Evolutionary conservation across 2,888 invertebrate species (phyloP), one percentile per base, ranked within the genome.

Genomic region (Tinea trinotella): DNA sequence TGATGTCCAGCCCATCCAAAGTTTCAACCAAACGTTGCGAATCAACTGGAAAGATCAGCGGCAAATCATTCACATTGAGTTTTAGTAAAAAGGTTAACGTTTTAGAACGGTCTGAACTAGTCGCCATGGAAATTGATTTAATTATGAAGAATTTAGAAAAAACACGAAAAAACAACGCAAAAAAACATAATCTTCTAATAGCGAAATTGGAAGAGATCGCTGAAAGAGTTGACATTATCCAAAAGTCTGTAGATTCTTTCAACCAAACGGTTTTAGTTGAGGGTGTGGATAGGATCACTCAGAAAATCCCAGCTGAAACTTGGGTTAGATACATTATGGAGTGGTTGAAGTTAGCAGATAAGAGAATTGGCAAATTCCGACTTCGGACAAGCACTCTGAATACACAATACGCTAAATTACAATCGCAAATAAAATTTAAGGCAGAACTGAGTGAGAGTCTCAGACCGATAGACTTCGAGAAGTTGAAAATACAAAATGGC

Each of bases 381-480:
- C 71, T 91, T 0, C 72, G 89, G 55, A 89, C 86, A 0, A 84
- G 87, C 55, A 89, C 89, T 0, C 61, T 88, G 0, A 89, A 87
- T 64, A 76, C 79, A 0, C 87, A 88, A 57, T 84, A 82, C 61
- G 78, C 71, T 36, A 89, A 88, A 65, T 65, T 90, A 0, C 87
- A 84, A 57, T 73, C 81, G 0, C 87, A 88, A 57, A 79, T 90
- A 1, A 71, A 78, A 22, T 76, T 87, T 4, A 88, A 90, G 58
- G 75, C 81, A 3, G 89, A 90, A 62, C 62, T 90, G 0, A 89
- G 88, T 10, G 89, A 89, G 57, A 84, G 80, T 49, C 66, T 91
- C 0, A 76, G 88, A 53, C 84, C 88, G 0, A 88, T 90, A 0
- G 91, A 91, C 64, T 91, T 91, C 59, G 88, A 91, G 22, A 88